Evolutionary conservation across 2,888 invertebrate species (phyloP).

Genomic region (Hemaris fuciformis): DNA sequence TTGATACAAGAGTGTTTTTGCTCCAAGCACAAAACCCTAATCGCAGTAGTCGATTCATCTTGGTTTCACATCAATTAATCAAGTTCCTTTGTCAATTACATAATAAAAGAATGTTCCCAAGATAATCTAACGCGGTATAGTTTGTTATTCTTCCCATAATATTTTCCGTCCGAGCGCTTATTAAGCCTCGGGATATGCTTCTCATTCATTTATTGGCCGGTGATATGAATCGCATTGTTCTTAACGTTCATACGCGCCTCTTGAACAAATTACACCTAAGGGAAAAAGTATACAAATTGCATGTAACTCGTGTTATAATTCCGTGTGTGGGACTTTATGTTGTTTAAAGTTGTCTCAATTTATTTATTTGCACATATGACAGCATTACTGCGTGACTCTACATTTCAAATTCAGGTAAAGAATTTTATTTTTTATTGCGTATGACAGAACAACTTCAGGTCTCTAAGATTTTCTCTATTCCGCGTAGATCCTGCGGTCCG

Average conservation of each 20-base stretch:
- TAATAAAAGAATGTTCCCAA: constrained; percentile 66
- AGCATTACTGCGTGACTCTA: neutral
- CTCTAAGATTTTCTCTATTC: neutral
- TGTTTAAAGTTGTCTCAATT: neutral
- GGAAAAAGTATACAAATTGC: neutral
- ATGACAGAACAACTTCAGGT: neutral
- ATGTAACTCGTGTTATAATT: neutral
- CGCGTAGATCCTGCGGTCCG: constrained; percentile 14
- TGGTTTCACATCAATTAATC: constrained; percentile 57
- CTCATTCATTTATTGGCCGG: constrained; percentile 47
- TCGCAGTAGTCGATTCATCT: constrained; percentile 47
- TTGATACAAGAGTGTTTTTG: neutral
- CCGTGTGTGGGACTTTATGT: neutral
- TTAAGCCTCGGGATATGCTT: constrained; percentile 44
- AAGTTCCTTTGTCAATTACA: constrained; percentile 52
- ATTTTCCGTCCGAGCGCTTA: constrained; percentile 47
- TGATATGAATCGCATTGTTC: constrained; percentile 52
- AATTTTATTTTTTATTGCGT: constrained; percentile 18
- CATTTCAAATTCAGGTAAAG: neutral
- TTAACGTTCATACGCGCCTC: constrained; percentile 20
- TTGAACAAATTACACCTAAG: neutral
- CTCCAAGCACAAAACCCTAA: constrained; percentile 31
- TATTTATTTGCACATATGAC: neutral
- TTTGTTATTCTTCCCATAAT: constrained; percentile 47
- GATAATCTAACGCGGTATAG: constrained; percentile 45